Evolutionary conservation across 1,140 invertebrate genomes (phyloP).

Genomic region (Arion vulgaris): DNA sequence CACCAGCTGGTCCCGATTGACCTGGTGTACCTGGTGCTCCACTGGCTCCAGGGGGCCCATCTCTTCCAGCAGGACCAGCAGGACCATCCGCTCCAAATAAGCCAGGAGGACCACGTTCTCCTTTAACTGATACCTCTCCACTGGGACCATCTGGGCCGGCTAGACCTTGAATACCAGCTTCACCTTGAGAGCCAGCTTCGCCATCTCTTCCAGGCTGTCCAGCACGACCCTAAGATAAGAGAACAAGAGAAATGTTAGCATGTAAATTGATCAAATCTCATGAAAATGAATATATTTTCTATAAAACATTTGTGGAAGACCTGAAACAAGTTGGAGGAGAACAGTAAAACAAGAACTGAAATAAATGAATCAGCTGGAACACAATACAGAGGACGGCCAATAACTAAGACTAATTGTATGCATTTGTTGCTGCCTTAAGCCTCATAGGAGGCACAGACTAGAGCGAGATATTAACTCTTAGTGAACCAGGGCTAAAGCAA

Average conservation of each 20-base stretch:
- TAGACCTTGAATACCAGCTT: neutral
- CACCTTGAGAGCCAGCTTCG: neutral
- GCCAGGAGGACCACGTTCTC: neutral
- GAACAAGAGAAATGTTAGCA: neutral
- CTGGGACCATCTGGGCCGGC: neutral
- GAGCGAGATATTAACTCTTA: too few species aligned
- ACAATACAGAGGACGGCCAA: too few species aligned
- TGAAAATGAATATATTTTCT: too few species aligned
- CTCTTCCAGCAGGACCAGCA: conserved; percentile 44
- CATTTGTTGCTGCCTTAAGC: too few species aligned
- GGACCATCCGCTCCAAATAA: conserved; percentile 37
- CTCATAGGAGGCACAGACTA: too few species aligned
- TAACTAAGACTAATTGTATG: too few species aligned
- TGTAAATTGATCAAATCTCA: too few species aligned
- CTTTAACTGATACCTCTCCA: neutral
- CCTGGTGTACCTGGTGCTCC: conserved; percentile 26
- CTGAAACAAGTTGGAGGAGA: too few species aligned
- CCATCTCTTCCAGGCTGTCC: conserved; percentile 29
- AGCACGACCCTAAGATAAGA: conserved; percentile 17
- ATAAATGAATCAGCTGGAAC: too few species aligned
- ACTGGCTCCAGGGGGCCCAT: conserved; percentile 32
- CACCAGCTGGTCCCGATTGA: conserved; percentile 11
- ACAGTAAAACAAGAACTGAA: too few species aligned
- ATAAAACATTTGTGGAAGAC: too few species aligned
- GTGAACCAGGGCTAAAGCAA: too few species aligned